phyloP scores from a whole-genome alignment of 2,888 invertebrate genomes.

The Drosophila eohydei region DNA sequence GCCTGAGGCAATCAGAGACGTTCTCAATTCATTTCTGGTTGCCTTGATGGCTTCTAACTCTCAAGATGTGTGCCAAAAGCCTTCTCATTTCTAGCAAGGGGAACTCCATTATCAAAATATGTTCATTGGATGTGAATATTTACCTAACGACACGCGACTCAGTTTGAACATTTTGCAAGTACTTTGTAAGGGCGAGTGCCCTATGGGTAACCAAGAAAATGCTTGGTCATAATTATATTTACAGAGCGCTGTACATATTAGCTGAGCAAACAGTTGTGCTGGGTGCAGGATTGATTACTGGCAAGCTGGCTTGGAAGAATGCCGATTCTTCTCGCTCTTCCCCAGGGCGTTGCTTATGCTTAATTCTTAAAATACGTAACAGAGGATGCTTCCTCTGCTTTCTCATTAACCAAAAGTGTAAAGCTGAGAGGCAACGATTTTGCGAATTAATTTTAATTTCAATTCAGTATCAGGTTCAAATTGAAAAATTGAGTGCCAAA shows the following conservation, averaged over 20 bases:
- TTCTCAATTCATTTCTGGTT: no score
- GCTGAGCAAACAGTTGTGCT: slow-evolving; percentile 37
- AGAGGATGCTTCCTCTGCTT: no score
- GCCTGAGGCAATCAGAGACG: no score
- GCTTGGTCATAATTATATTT: slow-evolving; percentile 53
- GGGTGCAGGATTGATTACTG: slow-evolving; percentile 15
- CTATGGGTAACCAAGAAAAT: background rate
- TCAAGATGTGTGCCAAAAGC: slow-evolving; percentile 17
- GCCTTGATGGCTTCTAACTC: background rate
- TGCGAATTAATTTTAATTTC: no score
- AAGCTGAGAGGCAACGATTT: no score
- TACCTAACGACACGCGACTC: slow-evolving; percentile 51
- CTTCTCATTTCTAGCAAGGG: slow-evolving; percentile 15
- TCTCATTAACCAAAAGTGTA: no score
- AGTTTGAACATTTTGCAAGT: slow-evolving; percentile 22
- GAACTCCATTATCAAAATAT: slow-evolving; percentile 44
- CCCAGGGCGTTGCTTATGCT: background rate
- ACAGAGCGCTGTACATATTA: slow-evolving; percentile 24
- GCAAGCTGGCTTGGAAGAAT: background rate
- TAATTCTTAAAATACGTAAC: background rate
- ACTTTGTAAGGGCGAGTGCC: slow-evolving; percentile 12
- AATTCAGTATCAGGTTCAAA: background rate
- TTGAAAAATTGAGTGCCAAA: no score
- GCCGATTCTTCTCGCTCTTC: background rate
- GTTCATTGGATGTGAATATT: slow-evolving; percentile 48